These are phyloP conservation scores for Cydia splendana DNA, from an alignment of 1,140 invertebrate genomes.

Conservation along the genomic window DNA sequence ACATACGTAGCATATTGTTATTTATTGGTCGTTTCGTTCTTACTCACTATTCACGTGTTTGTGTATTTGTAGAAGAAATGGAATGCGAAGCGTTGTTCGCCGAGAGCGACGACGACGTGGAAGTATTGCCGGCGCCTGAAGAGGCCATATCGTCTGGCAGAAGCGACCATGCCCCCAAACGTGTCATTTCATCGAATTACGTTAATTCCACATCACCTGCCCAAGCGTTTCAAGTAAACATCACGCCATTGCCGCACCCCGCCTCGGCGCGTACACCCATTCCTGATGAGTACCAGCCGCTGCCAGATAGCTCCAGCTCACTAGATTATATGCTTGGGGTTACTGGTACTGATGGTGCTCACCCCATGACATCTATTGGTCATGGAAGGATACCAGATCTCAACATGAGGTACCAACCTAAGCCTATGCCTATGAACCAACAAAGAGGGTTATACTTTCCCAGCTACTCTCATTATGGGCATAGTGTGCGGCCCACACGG, in stretches of 20 bases:
- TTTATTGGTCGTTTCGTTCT: conserved; percentile 6
- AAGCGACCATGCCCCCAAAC: conserved; percentile 53
- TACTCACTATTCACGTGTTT: conserved; percentile 36
- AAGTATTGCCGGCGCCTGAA: conserved; percentile 61
- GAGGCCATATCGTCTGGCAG: conserved; percentile 45
- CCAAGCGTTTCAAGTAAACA: conserved; percentile 57
- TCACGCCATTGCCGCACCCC: conserved; percentile 52
- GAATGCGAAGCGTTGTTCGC: conserved; percentile 78
- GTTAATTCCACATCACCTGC: conserved; percentile 68
- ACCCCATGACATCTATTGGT: conserved; percentile 34
- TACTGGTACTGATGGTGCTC: conserved; percentile 43
- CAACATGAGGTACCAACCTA: conserved; percentile 71
- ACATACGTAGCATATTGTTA: conserved; percentile 23
- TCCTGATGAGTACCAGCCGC: conserved; percentile 72
- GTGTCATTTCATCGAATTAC: conserved; percentile 63
- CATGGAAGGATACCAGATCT: conserved; percentile 50
- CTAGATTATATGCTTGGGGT: conserved; percentile 57
- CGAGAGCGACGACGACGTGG: conserved; percentile 77
- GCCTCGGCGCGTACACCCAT: conserved; percentile 63
- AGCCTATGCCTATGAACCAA: conserved; percentile 50
- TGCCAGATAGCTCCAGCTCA: conserved; percentile 72
- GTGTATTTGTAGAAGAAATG: conserved; percentile 70
- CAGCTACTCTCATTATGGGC: conserved; percentile 54
- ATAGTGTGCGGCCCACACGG: conserved; percentile 43
- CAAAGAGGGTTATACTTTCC: conserved; percentile 56